Evolutionary conservation across 2,888 invertebrate genomes (phyloP), one percentile per base, ranked within the genome.

Genomic region (Watsonalla binaria): DNA sequence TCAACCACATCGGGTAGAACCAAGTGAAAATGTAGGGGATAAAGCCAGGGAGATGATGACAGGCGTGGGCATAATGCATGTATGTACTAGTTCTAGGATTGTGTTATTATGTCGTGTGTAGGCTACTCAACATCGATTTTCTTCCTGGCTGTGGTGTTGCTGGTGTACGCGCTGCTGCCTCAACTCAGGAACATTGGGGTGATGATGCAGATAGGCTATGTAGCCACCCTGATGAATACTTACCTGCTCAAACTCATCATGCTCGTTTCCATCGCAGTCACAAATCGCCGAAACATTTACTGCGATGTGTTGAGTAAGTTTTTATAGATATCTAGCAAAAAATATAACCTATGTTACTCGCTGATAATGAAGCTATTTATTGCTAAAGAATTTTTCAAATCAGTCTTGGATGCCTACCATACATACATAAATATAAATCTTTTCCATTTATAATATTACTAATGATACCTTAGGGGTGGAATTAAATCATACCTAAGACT

Each of bases 131-230:
- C 73, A 7, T 80, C 82, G 5, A 60, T 68, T 11, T 56, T 77
- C 7, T 82, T 81, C 64, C 51, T 82, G 6, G 0, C 67, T 0
- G 53, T 77, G 45, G 74, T 77, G 0, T 59, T 82, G 52, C 14
- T 71, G 6, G 78, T 80, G 5, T 82, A 82, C 62, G 42, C 46
- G 5, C 8, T 75, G 6, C 65, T 82, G 5, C 69, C 69, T 0
- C 61, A 76, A 33, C 70, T 81, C 0, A 63, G 70, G 24, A 76
- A 71, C 54, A 62, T 76, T 2, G 62, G 66, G 9, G 77, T 77
- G 1, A 58, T 67, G 66, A 62, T 79, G 4, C 57, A 78, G 15
- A 73, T 73, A 66, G 70, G 74, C 0, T 76, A 76, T 37, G 71
- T 77, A 0, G 55, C 53, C 5, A 72, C 72, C 37, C 61, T 75